Conservation (phyloP, 2,888 invertebrate species). For the Mimas tiliae region DNA sequence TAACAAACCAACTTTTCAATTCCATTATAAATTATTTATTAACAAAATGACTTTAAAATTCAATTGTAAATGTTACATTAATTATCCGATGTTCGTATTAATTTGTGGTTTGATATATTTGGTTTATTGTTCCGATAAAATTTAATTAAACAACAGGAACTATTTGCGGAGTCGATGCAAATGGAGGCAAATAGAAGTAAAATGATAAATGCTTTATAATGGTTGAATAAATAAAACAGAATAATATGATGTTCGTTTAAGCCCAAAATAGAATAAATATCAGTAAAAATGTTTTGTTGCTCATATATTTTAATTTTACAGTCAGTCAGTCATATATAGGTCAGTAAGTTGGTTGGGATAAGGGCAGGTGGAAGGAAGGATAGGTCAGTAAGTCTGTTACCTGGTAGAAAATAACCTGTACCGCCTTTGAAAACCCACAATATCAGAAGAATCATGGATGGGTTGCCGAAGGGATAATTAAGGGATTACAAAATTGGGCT, state of each 20-base stretch:
- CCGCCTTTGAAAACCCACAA: too few relatives aligned
- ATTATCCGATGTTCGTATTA: conserved; percentile 13
- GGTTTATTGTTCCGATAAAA: conserved; percentile 11
- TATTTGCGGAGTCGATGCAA: background rate
- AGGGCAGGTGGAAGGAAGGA: too few relatives aligned
- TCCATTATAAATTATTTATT: conserved; percentile 7
- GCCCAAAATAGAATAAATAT: too few relatives aligned
- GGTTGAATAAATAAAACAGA: background rate
- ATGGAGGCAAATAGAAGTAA: background rate
- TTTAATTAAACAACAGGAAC: conserved; percentile 6
- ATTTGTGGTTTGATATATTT: conserved; percentile 16
- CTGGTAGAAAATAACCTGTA: too few relatives aligned
- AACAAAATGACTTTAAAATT: background rate
- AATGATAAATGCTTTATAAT: background rate
- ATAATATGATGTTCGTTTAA: background rate
- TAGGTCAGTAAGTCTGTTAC: too few relatives aligned
- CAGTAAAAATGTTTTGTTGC: too few relatives aligned
- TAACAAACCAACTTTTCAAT: conserved; percentile 16
- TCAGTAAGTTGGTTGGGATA: too few relatives aligned
- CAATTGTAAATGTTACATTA: conserved; percentile 8
- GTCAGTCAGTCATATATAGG: too few relatives aligned
- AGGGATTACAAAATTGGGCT: too few relatives aligned
- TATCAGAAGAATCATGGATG: too few relatives aligned
- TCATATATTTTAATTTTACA: too few relatives aligned
- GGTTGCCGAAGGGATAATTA: too few relatives aligned